phyloP scores from a whole-genome alignment of 2,113 vertebrate species.

The Neolamprologus caudopunctatus region DNA sequence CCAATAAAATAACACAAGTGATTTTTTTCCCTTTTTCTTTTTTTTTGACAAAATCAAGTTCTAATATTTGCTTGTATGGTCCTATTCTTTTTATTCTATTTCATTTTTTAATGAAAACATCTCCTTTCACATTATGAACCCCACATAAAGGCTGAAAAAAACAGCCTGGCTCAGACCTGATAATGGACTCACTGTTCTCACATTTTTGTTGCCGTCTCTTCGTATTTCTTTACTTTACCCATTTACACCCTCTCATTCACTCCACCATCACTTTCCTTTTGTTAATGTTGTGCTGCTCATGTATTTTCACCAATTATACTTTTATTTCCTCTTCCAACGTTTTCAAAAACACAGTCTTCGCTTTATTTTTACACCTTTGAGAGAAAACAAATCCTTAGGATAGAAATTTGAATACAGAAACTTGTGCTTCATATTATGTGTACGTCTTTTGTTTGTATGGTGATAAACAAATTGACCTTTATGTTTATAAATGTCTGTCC shows the following conservation, averaged over 20 bases:
- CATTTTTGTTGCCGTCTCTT: background rate
- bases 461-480: rapidly evolving
- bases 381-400: background rate
- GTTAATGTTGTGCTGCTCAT: background rate
- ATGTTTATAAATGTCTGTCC: background rate
- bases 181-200: background rate
- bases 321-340: background rate
- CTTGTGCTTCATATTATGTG: background rate
- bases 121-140: background rate
- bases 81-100: background rate
- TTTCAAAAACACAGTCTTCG: background rate
- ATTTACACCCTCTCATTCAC: background rate
- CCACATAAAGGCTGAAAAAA: background rate
- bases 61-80: background rate
- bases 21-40: background rate
- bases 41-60: rapidly evolving
- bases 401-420: background rate
- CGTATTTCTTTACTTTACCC: background rate
- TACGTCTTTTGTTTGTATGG: background rate
- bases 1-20: background rate
- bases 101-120: background rate
- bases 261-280: background rate
- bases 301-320: background rate
- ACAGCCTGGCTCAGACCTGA: background rate
- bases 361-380: background rate